Evolutionary conservation across 1,140 invertebrate genomes (phyloP).

Genomic region (Apis laboriosa): DNA sequence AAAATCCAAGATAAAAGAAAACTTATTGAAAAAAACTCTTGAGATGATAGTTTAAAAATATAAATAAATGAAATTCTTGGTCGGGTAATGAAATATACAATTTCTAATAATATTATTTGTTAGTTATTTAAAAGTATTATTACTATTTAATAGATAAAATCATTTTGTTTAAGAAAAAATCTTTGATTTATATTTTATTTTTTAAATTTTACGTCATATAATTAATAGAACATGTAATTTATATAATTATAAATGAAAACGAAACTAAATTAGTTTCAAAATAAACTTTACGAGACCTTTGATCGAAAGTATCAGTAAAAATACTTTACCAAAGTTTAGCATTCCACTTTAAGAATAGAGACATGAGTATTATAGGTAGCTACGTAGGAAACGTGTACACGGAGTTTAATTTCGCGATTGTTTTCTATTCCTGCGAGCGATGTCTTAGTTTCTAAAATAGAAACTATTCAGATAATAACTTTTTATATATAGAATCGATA

Average conservation of each 20-base stretch:
- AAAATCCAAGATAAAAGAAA: no score
- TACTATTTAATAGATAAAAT: no score
- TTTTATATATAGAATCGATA: conserved; percentile 5
- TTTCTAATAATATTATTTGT: neutral
- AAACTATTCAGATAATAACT: neutral
- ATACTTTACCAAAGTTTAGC: neutral
- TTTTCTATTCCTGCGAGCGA: conserved; percentile 6
- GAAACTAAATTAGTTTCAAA: neutral
- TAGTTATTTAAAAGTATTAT: neutral
- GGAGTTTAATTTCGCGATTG: neutral
- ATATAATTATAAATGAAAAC: neutral
- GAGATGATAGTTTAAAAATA: no score
- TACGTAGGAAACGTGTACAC: conserved; percentile 20
- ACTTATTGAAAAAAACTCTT: no score
- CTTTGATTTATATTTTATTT: no score
- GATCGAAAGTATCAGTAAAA: no score
- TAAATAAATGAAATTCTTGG: no score
- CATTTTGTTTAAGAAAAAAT: no score
- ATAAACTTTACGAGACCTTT: neutral
- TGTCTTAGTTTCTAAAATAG: neutral
- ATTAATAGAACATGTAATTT: no score
- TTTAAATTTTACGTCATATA: no score
- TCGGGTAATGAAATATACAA: neutral
- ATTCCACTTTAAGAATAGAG: neutral
- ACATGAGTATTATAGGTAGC: conserved; percentile 1